Conservation (phyloP, 2,888 invertebrate genomes). For the Blera fallax region DNA sequence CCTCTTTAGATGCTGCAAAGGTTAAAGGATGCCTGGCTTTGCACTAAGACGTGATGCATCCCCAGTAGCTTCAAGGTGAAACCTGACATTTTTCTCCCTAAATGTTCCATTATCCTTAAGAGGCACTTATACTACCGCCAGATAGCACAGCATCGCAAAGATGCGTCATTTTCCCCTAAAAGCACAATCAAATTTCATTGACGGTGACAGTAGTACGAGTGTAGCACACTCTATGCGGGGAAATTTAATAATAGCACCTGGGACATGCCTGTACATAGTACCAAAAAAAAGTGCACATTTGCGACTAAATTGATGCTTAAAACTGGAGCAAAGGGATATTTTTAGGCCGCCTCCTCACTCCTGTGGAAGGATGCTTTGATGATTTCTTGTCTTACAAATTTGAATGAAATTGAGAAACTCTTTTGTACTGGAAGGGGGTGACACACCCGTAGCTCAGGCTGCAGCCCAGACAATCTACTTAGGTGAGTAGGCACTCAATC, state of each 20-base stretch:
- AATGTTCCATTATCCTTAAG: conserved; percentile 11
- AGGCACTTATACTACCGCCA: neutral
- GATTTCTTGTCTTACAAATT: neutral
- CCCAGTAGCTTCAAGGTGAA: neutral
- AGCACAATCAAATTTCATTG: conserved; percentile 26
- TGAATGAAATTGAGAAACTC: neutral
- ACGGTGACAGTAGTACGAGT: neutral
- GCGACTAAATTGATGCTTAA: conserved; percentile 33
- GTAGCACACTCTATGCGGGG: neutral
- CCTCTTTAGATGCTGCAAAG: neutral
- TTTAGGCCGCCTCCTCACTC: neutral
- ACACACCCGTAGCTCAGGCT: neutral
- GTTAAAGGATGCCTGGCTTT: neutral
- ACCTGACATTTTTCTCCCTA: neutral
- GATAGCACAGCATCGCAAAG: neutral
- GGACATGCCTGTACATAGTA: neutral
- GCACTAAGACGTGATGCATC: neutral
- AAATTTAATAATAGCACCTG: conserved; percentile 43
- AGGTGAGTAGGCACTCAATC: neutral
- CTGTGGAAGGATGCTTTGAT: conserved; percentile 4
- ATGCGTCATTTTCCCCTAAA: conserved; percentile 9
- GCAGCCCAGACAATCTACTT: neutral
- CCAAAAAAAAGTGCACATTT: neutral
- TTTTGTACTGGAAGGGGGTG: neutral
- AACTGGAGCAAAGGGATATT: conserved; percentile 15